These are phyloP conservation scores for Hippocampus barbouri DNA, from an alignment of 2,113 vertebrate species.

Conservation along the genomic window DNA sequence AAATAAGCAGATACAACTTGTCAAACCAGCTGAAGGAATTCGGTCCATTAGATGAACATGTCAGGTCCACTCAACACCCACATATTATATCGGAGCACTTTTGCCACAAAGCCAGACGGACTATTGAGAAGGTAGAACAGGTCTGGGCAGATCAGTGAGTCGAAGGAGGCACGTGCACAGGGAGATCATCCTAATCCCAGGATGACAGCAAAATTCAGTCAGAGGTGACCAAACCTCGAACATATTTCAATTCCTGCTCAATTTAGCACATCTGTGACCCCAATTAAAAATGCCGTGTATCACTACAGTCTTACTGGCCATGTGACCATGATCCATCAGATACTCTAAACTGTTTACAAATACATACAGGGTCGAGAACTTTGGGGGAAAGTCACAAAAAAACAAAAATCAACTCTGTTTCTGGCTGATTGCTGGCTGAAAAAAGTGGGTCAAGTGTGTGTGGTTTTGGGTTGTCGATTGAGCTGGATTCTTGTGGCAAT, in stretches of 20 bases:
- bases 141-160: neutral
- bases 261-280: neutral
- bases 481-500: slow-evolving; percentile 17
- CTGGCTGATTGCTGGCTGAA: slow-evolving; percentile 18
- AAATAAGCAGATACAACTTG: slow-evolving; percentile 19
- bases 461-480: slow-evolving; percentile 18
- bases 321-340: neutral
- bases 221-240: neutral
- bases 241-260: neutral
- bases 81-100: slow-evolving; percentile 1
- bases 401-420: neutral
- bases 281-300: neutral
- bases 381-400: neutral
- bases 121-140: neutral
- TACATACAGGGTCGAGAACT: neutral
- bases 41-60: slow-evolving; percentile 22
- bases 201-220: neutral
- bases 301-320: neutral
- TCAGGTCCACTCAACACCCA: slow-evolving; percentile 4
- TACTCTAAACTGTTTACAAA: neutral
- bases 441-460: slow-evolving; percentile 54
- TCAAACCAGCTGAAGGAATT: slow-evolving; percentile 1
- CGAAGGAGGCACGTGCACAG: neutral
- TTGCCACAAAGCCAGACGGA: slow-evolving; percentile 11
- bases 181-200: neutral